Evolutionary conservation across 37 sponge, comb jelly and placozoan genomes (phyloP).

Genomic region (Oopsacas minuta): DNA sequence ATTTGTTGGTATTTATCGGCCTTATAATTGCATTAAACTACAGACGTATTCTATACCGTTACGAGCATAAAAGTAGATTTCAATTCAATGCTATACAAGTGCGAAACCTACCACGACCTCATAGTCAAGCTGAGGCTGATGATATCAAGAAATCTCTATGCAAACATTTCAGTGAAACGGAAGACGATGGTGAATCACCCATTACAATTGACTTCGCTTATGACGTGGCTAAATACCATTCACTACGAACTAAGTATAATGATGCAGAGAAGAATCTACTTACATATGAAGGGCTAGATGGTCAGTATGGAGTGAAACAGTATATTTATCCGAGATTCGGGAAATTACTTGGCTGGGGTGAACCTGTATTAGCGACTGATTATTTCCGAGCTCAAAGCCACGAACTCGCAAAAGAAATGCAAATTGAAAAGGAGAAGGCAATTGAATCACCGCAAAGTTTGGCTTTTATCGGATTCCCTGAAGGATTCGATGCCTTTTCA

Average conservation of each 20-base stretch:
- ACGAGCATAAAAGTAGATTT: neutral
- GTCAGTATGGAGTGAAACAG: neutral
- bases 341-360: neutral
- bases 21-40: neutral
- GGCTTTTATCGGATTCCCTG: neutral
- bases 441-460: neutral
- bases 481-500: neutral
- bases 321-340: neutral
- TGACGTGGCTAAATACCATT: neutral
- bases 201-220: neutral
- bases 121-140: neutral
- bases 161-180: neutral
- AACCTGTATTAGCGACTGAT: neutral
- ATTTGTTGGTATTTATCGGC: neutral
- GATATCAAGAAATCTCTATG: neutral
- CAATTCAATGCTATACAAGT: neutral
- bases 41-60: slow-evolving; percentile 3
- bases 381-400: neutral
- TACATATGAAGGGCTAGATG: neutral
- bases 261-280: neutral
- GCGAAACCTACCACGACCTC: neutral
- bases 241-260: neutral
- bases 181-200: neutral
- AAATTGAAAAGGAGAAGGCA: neutral
- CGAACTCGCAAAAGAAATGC: neutral